A percentile compares a stretch with the other conserved stretches of the same genome.
These are phyloP conservation scores for Phymatocera aterrima DNA, from an alignment of 2,888 invertebrate species.

Conservation along the genomic window DNA sequence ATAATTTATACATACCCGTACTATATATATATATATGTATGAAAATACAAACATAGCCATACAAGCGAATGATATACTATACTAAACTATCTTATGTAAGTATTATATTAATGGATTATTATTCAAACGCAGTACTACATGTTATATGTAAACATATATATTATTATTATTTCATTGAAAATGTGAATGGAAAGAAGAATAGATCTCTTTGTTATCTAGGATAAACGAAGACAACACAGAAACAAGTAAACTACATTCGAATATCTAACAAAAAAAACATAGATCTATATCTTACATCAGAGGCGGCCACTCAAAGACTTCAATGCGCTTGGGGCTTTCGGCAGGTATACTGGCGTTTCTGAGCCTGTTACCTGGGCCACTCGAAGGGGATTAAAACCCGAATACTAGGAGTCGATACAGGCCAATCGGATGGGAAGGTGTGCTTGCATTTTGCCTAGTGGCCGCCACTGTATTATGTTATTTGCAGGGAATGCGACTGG, in stretches of 20 bases:
- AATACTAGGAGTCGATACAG: too few relatives aligned
- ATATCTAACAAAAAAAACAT: neutral
- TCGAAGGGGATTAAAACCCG: too few relatives aligned
- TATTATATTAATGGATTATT: conserved; percentile 51
- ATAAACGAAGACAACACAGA: conserved; percentile 48
- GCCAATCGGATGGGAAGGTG: too few relatives aligned
- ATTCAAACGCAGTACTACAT: conserved; percentile 54
- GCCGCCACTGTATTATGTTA: too few relatives aligned
- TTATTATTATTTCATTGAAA: conserved; percentile 58
- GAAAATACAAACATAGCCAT: conserved; percentile 53
- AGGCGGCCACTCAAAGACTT: too few relatives aligned
- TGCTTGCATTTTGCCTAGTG: too few relatives aligned
- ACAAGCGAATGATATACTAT: conserved; percentile 28
- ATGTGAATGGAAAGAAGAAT: too few relatives aligned
- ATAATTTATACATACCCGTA: conserved; percentile 24
- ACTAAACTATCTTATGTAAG: conserved; percentile 46
- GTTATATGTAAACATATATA: conserved; percentile 55
- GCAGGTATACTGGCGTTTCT: too few relatives aligned
- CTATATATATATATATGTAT: conserved; percentile 20
- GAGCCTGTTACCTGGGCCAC: too few relatives aligned
- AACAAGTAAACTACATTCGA: neutral
- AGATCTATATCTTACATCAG: neutral
- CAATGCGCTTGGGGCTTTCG: too few relatives aligned
- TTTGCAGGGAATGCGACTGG: neutral
- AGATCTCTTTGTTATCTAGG: conserved; percentile 58